These are phyloP conservation scores for Dryocosmus kuriphilus DNA, from an alignment of 2,888 invertebrate species.

Conservation along the genomic window DNA sequence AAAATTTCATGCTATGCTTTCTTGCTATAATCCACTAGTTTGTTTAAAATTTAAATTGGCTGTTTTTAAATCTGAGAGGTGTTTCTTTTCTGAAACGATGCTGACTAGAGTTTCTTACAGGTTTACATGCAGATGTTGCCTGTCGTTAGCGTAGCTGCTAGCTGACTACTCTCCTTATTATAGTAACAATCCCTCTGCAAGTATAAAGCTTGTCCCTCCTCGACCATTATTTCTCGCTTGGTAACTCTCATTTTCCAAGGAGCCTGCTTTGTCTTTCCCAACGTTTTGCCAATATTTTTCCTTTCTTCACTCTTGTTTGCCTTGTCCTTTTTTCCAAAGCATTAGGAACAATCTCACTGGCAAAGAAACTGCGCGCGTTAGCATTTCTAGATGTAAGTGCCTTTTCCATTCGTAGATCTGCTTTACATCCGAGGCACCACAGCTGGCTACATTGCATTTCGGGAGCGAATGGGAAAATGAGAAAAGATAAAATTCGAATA, in stretches of 20 bases:
- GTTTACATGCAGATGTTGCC: slow-evolving; percentile 49
- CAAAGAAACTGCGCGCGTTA: neutral
- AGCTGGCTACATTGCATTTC: neutral
- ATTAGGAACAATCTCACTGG: neutral
- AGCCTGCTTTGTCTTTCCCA: slow-evolving; percentile 44
- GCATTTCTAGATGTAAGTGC: neutral
- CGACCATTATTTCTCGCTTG: slow-evolving; percentile 50
- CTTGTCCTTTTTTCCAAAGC: slow-evolving; percentile 15
- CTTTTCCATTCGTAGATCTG: neutral
- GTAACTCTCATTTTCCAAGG: slow-evolving; percentile 45
- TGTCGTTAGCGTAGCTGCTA: slow-evolving; percentile 44
- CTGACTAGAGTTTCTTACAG: slow-evolving; percentile 31
- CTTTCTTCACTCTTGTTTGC: slow-evolving; percentile 42
- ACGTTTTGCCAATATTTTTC: slow-evolving; percentile 51
- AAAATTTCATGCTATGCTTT: no score
- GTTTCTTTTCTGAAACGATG: neutral
- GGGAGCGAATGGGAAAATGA: neutral
- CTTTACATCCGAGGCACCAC: neutral
- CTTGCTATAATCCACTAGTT: neutral
- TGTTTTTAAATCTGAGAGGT: neutral
- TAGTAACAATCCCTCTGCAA: slow-evolving; percentile 44
- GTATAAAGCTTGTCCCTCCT: slow-evolving; percentile 41
- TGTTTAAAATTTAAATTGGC: neutral
- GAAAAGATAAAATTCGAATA: neutral
- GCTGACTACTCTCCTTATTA: slow-evolving; percentile 47